Conservation (phyloP, 1,140 invertebrate genomes). For the Temnothorax curvispinosus region DNA sequence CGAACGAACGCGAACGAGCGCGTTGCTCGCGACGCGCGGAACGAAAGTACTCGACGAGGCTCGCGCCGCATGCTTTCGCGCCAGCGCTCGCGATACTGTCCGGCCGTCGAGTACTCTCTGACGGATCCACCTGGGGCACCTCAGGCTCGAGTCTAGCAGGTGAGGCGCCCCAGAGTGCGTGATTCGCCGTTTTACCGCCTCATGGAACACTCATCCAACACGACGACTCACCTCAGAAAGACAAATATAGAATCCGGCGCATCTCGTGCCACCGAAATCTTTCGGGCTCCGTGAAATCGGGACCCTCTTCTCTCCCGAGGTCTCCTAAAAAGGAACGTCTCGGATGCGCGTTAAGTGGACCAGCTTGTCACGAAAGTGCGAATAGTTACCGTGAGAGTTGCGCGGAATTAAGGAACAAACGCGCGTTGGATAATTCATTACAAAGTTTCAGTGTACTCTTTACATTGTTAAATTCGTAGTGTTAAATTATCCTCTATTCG, state of each 20-base stretch:
- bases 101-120: conserved; percentile 70
- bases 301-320: not conserved
- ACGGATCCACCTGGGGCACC: conserved; percentile 61
- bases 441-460: not conserved
- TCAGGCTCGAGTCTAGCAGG: conserved; percentile 54
- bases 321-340: not conserved
- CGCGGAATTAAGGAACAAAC: not conserved
- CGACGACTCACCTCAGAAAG: not conserved
- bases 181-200: not conserved
- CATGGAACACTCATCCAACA: not conserved
- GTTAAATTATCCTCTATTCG: too few species aligned
- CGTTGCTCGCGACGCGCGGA: conserved; percentile 21
- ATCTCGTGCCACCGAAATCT: not conserved
- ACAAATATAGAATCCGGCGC: not conserved
- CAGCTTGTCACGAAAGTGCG: not conserved
- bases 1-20: conserved; percentile 2
- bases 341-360: not conserved
- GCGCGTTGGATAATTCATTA: not conserved
- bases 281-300: not conserved
- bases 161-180: conserved; percentile 21
- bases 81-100: conserved; percentile 72
- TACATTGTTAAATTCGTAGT: not conserved
- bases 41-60: conserved; percentile 52
- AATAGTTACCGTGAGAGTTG: not conserved
- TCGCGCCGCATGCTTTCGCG: conserved; percentile 69